phyloP scores from a whole-genome alignment of 2,797 vertebrate genomes.

The Brachyalestes nurse region DNA sequence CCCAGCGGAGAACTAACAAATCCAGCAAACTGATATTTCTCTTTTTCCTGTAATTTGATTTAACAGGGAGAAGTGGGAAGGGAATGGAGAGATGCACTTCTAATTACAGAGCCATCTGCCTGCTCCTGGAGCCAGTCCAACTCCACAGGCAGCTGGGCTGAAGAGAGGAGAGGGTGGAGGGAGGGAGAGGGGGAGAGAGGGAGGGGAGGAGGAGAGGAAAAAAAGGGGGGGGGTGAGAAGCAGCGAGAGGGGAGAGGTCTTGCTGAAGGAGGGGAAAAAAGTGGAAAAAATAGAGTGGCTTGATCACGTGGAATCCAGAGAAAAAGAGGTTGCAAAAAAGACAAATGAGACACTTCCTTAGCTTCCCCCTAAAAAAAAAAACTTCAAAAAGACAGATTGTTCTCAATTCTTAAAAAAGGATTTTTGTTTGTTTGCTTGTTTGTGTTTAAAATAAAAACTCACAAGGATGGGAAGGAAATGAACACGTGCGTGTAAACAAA shows the following conservation, averaged over 20 bases:
- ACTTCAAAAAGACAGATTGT: not conserved
- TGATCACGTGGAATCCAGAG: constrained; percentile 68
- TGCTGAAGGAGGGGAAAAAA: constrained; percentile 46
- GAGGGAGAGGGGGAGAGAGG: constrained; percentile 21
- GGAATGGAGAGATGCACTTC: constrained; percentile 88
- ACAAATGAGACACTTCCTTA: constrained; percentile 41
- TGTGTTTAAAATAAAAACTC: not conserved
- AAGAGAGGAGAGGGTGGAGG: constrained; percentile 71
- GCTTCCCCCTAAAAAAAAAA: constrained; percentile 33
- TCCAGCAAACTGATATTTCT: constrained; percentile 86
- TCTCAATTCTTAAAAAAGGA: not conserved
- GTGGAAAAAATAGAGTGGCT: constrained; percentile 61
- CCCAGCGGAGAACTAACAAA: constrained; percentile 82
- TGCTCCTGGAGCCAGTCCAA: constrained; percentile 88
- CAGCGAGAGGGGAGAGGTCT: constrained; percentile 66
- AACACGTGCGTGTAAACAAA: not conserved
- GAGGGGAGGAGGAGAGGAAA: constrained; percentile 49
- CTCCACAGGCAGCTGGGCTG: constrained; percentile 85
- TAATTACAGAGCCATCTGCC: constrained; percentile 91
- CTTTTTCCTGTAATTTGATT: constrained; percentile 88
- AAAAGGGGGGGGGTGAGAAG: constrained; percentile 56
- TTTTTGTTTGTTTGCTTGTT: constrained; percentile 6
- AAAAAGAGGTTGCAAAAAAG: constrained; percentile 46
- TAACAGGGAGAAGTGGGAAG: constrained; percentile 86
- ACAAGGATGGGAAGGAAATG: not conserved